Evolutionary conservation across 2,797 vertebrate genomes (phyloP).

Genomic region (Leuciscus waleckii): DNA sequence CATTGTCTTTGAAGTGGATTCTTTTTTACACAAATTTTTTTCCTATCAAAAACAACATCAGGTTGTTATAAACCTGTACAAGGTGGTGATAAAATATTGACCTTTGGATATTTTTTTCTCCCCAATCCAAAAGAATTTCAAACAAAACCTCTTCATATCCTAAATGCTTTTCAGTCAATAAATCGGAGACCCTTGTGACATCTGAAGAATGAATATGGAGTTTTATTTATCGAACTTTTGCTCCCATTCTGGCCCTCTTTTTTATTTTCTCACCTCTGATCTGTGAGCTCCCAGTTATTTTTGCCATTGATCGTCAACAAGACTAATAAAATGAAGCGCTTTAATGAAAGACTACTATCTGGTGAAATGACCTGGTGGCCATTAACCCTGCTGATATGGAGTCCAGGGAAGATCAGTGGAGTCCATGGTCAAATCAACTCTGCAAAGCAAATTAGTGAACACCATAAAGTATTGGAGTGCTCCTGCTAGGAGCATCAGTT

Average conservation of each 20-base stretch:
- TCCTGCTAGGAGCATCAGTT: slow-evolving; percentile 75
- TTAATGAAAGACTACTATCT: slow-evolving; percentile 80
- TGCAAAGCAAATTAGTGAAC: slow-evolving; percentile 79
- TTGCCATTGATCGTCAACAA: slow-evolving; percentile 80
- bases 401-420: slow-evolving; percentile 74
- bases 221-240: slow-evolving; percentile 68
- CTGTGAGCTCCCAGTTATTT: slow-evolving; percentile 70
- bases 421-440: slow-evolving; percentile 80
- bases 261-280: slow-evolving; percentile 74
- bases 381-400: slow-evolving; percentile 71
- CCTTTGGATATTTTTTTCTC: neutral
- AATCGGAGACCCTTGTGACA: slow-evolving; percentile 38
- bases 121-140: neutral
- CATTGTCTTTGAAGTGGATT: neutral
- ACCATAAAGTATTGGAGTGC: slow-evolving; percentile 81
- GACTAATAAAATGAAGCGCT: slow-evolving; percentile 80
- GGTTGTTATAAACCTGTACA: neutral
- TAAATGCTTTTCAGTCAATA: slow-evolving; percentile 51
- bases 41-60: neutral
- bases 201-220: slow-evolving; percentile 44
- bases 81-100: neutral
- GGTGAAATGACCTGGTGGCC: slow-evolving; percentile 69
- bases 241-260: slow-evolving; percentile 64
- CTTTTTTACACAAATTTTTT: neutral
- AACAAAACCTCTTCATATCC: slow-evolving; percentile 41